Percentiles rank a stretch among this genome's conserved stretches.
Conservation (phyloP, 2,797 vertebrate genomes). For the Xiphorhynchus erythropygius region DNA sequence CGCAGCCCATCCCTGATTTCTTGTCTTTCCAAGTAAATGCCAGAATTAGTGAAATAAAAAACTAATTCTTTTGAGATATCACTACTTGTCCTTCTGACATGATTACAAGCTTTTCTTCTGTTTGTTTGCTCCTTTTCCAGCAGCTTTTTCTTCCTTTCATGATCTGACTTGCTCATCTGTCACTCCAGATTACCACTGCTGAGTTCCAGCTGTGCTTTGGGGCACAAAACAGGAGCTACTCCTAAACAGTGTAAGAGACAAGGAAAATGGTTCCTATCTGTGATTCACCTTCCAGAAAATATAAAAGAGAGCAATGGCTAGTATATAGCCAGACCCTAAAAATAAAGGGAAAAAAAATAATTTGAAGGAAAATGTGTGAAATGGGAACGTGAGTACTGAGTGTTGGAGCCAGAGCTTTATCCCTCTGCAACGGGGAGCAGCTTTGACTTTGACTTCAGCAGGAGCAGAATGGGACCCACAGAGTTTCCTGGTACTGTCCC, state of each 20-base stretch:
- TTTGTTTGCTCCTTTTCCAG: conserved; percentile 1
- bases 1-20: not conserved
- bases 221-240: not conserved
- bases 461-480: not conserved
- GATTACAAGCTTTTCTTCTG: not conserved
- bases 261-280: not conserved
- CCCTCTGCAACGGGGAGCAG: not conserved
- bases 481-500: conserved; percentile 49
- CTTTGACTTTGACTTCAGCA: conserved; percentile 2
- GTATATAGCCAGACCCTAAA: not conserved
- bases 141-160: conserved; percentile 13
- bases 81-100: not conserved
- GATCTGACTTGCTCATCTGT: conserved; percentile 57
- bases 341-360: not conserved
- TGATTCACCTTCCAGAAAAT: not conserved
- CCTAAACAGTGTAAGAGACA: not conserved
- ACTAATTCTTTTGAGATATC: not conserved
- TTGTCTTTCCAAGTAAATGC: not conserved
- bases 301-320: not conserved
- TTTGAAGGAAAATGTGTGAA: not conserved
- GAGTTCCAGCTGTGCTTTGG: not conserved
- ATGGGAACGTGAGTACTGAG: not conserved
- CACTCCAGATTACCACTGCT: conserved; percentile 4
- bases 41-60: not conserved
- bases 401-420: not conserved